phyloP scores from a whole-genome alignment of 2,113 vertebrate genomes.

The Bufo gargarizans region DNA sequence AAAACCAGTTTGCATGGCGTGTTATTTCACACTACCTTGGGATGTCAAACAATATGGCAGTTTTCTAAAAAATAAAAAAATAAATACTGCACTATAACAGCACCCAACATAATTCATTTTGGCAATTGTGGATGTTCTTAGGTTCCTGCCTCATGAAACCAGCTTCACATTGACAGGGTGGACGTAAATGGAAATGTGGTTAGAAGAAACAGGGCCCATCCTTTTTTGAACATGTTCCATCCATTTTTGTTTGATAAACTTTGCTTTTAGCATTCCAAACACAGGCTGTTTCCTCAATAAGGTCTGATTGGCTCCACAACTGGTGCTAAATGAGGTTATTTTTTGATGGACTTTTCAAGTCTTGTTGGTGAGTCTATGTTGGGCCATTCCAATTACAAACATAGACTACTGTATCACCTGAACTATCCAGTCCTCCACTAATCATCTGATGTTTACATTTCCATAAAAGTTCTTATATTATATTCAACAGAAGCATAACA shows the following conservation, averaged over 20 bases:
- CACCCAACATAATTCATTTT: neutral
- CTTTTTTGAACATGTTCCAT: too few relatives aligned
- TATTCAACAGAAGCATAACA: too few relatives aligned
- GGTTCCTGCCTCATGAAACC: neutral
- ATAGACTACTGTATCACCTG: neutral
- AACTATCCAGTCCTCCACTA: too few relatives aligned
- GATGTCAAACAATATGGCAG: neutral
- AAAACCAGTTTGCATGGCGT: neutral
- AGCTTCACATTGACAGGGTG: too few relatives aligned
- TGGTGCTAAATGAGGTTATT: neutral
- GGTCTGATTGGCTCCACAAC: too few relatives aligned
- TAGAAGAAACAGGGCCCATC: too few relatives aligned
- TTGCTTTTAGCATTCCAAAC: too few relatives aligned
- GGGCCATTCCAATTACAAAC: neutral
- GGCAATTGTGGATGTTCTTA: neutral
- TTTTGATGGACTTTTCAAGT: neutral
- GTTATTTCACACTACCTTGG: neutral
- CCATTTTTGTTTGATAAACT: too few relatives aligned
- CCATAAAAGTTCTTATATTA: too few relatives aligned
- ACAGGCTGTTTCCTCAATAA: too few relatives aligned
- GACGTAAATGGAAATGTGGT: too few relatives aligned
- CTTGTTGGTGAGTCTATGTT: too few relatives aligned
- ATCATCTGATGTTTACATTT: neutral
- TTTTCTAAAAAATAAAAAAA: neutral
- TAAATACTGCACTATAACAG: neutral